Evolutionary conservation across 2,797 vertebrate species (phyloP).

Genomic region (Gymnopithys bicolor): DNA sequence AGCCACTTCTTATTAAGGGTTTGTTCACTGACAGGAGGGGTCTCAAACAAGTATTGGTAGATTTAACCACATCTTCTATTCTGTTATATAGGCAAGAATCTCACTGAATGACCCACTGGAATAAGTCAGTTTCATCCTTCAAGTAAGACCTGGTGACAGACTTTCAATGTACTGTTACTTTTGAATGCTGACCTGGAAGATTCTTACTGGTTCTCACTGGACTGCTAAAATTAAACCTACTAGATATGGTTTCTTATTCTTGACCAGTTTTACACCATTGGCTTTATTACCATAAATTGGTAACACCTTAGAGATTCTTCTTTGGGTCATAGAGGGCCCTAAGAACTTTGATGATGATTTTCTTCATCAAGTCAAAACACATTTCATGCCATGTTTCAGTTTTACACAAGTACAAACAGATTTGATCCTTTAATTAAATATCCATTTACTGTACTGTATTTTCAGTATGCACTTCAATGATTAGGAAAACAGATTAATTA

Average conservation of each 20-base stretch:
- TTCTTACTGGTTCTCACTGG: neutral
- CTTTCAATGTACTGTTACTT: neutral
- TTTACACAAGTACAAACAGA: neutral
- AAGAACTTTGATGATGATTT: neutral
- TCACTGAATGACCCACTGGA: neutral
- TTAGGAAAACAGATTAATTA: neutral
- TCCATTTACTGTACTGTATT: neutral
- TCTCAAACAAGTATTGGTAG: neutral
- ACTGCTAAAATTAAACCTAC: neutral
- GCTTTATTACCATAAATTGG: neutral
- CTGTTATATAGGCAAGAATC: neutral
- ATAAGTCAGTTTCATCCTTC: neutral
- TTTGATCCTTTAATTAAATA: neutral
- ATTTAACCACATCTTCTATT: neutral
- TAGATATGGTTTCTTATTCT: neutral
- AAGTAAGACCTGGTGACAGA: neutral
- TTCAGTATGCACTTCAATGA: neutral
- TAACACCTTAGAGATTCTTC: neutral
- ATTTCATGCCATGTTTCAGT: neutral
- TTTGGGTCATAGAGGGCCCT: neutral
- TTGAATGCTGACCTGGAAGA: neutral
- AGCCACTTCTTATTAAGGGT: neutral
- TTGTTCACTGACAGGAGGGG: neutral
- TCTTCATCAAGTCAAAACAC: neutral
- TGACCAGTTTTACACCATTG: neutral